These are phyloP conservation scores for Clusia tigrina DNA, from an alignment of 2,888 invertebrate species.

Conservation along the genomic window DNA sequence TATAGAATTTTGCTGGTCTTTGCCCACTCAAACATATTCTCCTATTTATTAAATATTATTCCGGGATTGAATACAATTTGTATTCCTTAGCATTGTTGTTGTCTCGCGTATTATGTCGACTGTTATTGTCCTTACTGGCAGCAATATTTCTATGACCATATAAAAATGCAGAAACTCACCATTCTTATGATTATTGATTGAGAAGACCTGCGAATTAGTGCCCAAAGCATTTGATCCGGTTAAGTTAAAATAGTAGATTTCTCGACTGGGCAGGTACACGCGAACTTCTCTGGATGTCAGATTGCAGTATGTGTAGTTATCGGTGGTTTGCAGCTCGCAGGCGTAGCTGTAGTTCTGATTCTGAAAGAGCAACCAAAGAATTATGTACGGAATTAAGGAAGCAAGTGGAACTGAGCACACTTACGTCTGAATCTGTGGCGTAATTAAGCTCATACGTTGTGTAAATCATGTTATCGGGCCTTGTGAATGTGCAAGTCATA, in stretches of 20 bases:
- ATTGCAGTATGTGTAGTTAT: slow-evolving; percentile 25
- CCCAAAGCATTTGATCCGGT: slow-evolving; percentile 69
- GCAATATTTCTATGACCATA: too few species aligned
- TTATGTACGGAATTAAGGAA: slow-evolving; percentile 18
- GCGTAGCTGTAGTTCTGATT: slow-evolving; percentile 21
- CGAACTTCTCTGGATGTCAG: slow-evolving; percentile 20
- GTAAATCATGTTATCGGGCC: slow-evolving; percentile 67
- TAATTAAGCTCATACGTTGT: slow-evolving; percentile 68
- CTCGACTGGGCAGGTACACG: slow-evolving; percentile 8
- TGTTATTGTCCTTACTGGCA: too few species aligned
- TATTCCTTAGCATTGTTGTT: too few species aligned
- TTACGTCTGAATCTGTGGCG: slow-evolving; percentile 35
- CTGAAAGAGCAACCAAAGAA: neutral
- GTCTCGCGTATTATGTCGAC: too few species aligned
- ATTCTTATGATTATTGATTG: slow-evolving; percentile 68
- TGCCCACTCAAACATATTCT: too few species aligned
- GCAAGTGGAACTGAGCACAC: slow-evolving; percentile 7
- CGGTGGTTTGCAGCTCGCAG: slow-evolving; percentile 27
- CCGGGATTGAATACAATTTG: too few species aligned
- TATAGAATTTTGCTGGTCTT: too few species aligned
- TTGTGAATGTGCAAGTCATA: slow-evolving; percentile 76
- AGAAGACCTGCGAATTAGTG: slow-evolving; percentile 65
- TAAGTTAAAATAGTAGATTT: slow-evolving; percentile 24
- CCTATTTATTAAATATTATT: too few species aligned
- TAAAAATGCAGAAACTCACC: slow-evolving; percentile 39